Evolutionary conservation across 1,140 invertebrate species (phyloP), one percentile per base, ranked within the genome.

Genomic region (Thaumetopoea pityocampa): DNA sequence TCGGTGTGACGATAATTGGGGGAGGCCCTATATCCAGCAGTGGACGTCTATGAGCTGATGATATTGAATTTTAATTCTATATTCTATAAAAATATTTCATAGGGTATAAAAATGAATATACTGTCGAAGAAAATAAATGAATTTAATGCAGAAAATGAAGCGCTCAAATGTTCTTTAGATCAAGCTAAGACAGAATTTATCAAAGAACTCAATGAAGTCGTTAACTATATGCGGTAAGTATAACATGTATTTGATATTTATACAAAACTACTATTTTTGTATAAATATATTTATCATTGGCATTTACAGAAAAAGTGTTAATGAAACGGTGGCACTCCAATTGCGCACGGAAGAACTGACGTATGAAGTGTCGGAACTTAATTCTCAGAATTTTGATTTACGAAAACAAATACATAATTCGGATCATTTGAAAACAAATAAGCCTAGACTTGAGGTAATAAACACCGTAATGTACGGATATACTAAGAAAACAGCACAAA

Each of bases 131-230:
- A 77, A 54, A 62, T 83, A 8, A 72, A 73, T 9, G 67, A 78
- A 36, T 83, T 68, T 23, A 74, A 59, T 14, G 50, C 56, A 12
- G 71, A 78, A 53, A 80, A 73, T 47, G 71, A 82, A 42, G 68
- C 68, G 56, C 42, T 82, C 2, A 45, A 47, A 18, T 41, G 43
- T 24, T 55, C 57, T 11, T 45, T 82, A 14, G 44, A 69, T 8
- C 56, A 36, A 26, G 36, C 60, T 6, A 71, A 72, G 65, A 53
- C 29, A 30, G 66, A 72, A 10, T 74, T 74, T 46, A 30, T 56
- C 3, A 66, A 59, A 6, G 58, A 71, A 27, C 15, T 67, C 0
- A 58, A 64, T n/a, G 57, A 71, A 24, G 45, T 74, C 4, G 53
- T 64, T 6, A 56, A 66, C 4, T 61, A 53, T 19, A 38, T 80